These are phyloP conservation scores for Narcine bancroftii DNA, from an alignment of 2,113 vertebrate genomes.

Conservation along the genomic window DNA sequence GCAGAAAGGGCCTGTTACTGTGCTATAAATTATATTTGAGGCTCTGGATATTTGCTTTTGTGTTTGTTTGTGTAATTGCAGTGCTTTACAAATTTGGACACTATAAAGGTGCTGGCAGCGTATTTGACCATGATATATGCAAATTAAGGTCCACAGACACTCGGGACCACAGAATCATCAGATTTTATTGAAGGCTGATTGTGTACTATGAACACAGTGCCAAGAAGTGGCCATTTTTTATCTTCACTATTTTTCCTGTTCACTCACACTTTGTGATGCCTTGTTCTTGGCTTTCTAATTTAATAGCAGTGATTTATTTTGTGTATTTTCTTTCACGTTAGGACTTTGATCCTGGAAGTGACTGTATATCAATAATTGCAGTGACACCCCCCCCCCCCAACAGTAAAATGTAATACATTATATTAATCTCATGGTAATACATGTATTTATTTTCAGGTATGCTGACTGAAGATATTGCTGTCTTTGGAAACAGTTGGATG, in stretches of 20 bases:
- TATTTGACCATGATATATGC: neutral
- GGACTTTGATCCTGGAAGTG: neutral
- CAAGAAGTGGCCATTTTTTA: neutral
- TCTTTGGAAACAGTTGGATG: constrained; percentile 87
- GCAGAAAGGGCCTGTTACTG: no score
- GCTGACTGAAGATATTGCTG: constrained; percentile 72
- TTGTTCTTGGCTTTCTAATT: neutral
- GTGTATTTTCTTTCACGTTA: neutral
- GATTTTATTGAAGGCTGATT: neutral
- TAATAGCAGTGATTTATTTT: neutral
- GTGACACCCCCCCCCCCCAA: neutral
- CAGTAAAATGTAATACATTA: neutral
- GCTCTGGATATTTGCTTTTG: neutral
- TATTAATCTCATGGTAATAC: neutral
- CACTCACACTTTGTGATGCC: neutral
- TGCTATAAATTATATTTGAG: neutral
- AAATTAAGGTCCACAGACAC: neutral
- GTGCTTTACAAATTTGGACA: neutral
- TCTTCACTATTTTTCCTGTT: neutral
- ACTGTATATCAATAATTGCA: neutral
- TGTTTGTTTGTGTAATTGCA: neutral
- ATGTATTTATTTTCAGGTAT: constrained; percentile 47
- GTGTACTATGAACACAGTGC: neutral
- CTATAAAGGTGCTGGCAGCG: neutral
- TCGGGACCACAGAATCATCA: neutral